Conservation (phyloP, 2,113 vertebrate species). For the Tyto alba region DNA sequence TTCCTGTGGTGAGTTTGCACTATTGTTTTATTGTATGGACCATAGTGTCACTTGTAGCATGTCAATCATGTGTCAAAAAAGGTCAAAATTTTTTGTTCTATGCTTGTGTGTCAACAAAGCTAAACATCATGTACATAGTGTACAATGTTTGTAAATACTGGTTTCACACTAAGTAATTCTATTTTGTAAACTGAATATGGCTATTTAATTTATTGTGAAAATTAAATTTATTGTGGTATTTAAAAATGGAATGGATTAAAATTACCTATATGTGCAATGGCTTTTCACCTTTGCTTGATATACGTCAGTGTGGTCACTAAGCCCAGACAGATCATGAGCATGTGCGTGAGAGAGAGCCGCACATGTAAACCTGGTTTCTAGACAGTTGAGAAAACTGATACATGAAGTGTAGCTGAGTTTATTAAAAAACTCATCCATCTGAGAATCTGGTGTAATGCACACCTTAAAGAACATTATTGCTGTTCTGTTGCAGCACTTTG, state of each 20-base stretch:
- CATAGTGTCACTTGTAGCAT: constrained; percentile 72
- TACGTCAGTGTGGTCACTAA: background rate
- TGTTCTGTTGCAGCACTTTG: background rate
- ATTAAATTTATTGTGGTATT: constrained; percentile 85
- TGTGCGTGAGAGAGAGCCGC: background rate
- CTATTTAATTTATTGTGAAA: constrained; percentile 86
- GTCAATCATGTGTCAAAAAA: constrained; percentile 65
- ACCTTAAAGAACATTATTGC: background rate
- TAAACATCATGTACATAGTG: constrained; percentile 76
- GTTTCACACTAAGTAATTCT: constrained; percentile 87
- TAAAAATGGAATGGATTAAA: constrained; percentile 85
- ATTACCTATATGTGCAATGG: constrained; percentile 70
- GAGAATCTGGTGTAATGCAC: background rate
- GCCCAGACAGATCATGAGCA: background rate
- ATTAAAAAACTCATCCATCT: background rate
- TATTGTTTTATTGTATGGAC: constrained; percentile 68
- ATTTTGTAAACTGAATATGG: constrained; percentile 86
- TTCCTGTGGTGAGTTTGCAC: constrained; percentile 78
- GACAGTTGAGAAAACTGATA: background rate
- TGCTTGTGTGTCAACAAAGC: constrained; percentile 63
- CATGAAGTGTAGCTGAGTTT: background rate
- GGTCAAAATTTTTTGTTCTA: constrained; percentile 58
- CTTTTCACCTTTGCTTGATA: constrained; percentile 20
- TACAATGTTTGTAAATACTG: constrained; percentile 81
- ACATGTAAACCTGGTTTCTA: background rate